Evolutionary conservation across 30 jellyfish, hydroid and myxozoan genomes (phyloP).

Genomic region (Hydractinia symbiolongicarpus): DNA sequence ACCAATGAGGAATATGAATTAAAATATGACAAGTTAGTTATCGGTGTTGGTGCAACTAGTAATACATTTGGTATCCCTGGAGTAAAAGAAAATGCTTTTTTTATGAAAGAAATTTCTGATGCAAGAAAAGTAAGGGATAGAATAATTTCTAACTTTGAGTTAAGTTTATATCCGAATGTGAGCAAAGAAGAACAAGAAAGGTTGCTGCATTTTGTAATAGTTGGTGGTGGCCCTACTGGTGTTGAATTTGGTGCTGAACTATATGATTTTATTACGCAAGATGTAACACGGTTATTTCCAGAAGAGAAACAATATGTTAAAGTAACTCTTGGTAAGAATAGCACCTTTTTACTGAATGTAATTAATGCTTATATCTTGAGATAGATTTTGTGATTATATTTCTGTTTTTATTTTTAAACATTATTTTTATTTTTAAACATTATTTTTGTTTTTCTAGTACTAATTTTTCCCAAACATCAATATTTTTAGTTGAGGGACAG

Average conservation of each 20-base stretch:
- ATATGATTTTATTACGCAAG: conserved; percentile 92
- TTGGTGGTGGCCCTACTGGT: conserved; percentile 99
- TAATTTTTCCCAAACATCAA: not conserved
- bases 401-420: too few relatives aligned
- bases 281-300: conserved; percentile 80
- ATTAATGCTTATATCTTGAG: too few relatives aligned
- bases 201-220: conserved; percentile 84
- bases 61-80: conserved; percentile 92
- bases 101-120: conserved; percentile 86
- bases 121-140: conserved; percentile 82
- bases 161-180: conserved; percentile 63
- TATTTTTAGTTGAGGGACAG: conserved; percentile 64
- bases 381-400: too few relatives aligned
- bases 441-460: too few relatives aligned
- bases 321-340: conserved; percentile 55
- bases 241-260: conserved; percentile 98
- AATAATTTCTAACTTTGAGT: conserved; percentile 80
- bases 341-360: not conserved
- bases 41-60: conserved; percentile 93
- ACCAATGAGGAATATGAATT: conserved; percentile 46
- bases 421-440: too few relatives aligned
- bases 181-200: conserved; percentile 63
- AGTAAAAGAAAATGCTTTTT: conserved; percentile 78
- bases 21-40: conserved; percentile 68
- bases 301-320: conserved; percentile 71